Percentiles rank a stretch among this genome's conserved stretches.
Conservation (phyloP, 1,140 invertebrate genomes). For the Drosophila pectinifera region DNA sequence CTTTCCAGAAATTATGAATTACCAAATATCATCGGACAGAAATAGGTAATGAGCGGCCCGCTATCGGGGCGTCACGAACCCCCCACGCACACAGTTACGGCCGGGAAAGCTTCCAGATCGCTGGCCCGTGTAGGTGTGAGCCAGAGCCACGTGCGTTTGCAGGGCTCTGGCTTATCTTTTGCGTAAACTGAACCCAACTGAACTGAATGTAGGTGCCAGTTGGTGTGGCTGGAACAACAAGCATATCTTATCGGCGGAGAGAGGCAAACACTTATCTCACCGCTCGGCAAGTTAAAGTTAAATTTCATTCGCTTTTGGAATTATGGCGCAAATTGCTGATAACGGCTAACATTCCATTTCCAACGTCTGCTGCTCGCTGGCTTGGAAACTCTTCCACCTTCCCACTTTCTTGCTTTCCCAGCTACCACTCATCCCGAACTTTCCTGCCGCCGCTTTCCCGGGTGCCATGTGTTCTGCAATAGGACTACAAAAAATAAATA, state of each 20-base stretch:
- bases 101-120: conserved; percentile 33
- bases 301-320: conserved; percentile 66
- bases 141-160: conserved; percentile 31
- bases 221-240: conserved; percentile 33
- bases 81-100: background rate
- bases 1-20: conserved; percentile 66
- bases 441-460: background rate
- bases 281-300: conserved; percentile 63
- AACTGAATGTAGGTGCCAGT: conserved; percentile 28
- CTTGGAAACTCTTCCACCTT: conserved; percentile 14
- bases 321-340: conserved; percentile 72
- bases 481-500: conserved; percentile 13
- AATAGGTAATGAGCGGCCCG: conserved; percentile 37
- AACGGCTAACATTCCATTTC: conserved; percentile 51
- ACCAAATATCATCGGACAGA: conserved; percentile 25
- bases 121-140: conserved; percentile 1
- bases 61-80: conserved; percentile 7
- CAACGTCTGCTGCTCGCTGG: background rate
- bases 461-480: conserved; percentile 33
- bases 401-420: background rate
- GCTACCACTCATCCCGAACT: conserved; percentile 1
- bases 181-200: conserved; percentile 36
- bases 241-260: conserved; percentile 68
- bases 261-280: conserved; percentile 59
- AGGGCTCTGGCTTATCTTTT: conserved; percentile 37